Evolutionary conservation across 2,113 vertebrate genomes (phyloP).

Genomic region (Ploceus nigricollis): DNA sequence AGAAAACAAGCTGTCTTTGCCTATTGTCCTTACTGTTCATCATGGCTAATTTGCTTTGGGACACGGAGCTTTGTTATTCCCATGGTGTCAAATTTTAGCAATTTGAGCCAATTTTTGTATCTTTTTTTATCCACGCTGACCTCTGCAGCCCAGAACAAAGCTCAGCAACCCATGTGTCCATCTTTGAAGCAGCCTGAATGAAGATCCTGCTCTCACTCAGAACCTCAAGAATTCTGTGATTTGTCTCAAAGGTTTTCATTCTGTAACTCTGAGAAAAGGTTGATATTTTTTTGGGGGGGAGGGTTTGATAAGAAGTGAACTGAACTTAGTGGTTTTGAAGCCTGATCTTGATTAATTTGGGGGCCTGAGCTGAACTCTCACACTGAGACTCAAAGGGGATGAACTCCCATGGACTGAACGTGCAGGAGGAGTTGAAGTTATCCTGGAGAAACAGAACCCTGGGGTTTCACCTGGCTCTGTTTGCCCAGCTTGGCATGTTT

Average conservation of each 20-base stretch:
- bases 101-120: background rate
- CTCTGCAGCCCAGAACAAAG: background rate
- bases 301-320: background rate
- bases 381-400: background rate
- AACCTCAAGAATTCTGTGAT: background rate
- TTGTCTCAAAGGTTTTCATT: background rate
- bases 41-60: background rate
- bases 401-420: background rate
- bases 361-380: background rate
- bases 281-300: background rate
- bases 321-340: background rate
- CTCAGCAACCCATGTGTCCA: fast-evolving
- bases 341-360: background rate
- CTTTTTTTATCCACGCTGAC: background rate
- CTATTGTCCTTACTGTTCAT: background rate
- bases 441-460: background rate
- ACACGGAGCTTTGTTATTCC: background rate
- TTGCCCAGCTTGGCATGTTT: background rate
- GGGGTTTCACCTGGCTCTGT: background rate
- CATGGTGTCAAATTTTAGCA: background rate
- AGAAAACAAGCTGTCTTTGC: background rate
- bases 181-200: background rate
- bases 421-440: background rate
- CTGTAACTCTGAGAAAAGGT: background rate
- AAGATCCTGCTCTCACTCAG: background rate